Conservation (phyloP, 2,113 vertebrate genomes). For the Oncorhynchus masou region DNA sequence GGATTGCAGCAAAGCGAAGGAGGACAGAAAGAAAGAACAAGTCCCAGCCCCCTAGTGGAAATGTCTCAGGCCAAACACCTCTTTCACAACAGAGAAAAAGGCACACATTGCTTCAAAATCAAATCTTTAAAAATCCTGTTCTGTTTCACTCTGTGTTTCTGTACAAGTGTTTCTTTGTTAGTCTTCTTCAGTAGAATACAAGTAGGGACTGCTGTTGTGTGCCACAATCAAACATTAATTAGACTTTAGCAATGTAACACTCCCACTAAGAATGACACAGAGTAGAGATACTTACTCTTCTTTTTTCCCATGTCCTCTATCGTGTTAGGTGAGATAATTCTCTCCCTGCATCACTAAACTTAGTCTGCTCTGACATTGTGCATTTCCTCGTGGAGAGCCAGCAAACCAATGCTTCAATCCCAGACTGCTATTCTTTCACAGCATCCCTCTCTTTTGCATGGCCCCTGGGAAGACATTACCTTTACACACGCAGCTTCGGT, state of each 20-base stretch:
- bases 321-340: neutral
- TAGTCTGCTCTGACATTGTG: conserved; percentile 24
- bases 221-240: neutral
- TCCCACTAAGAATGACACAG: neutral
- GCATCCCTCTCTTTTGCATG: conserved; percentile 50
- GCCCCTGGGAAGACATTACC: conserved; percentile 89
- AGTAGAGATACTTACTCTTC: neutral
- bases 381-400: conserved; percentile 35
- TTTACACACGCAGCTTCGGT: conserved; percentile 86
- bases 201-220: neutral
- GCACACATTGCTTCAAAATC: neutral
- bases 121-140: neutral
- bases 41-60: conserved; percentile 46
- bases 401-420: conserved; percentile 54
- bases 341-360: conserved; percentile 29
- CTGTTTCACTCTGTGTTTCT: neutral
- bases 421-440: conserved; percentile 46
- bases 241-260: neutral
- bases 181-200: neutral
- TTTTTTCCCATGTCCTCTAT: neutral
- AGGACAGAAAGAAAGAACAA: conserved; percentile 20
- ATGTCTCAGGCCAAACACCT: neutral
- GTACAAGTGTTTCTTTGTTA: neutral
- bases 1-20: conserved; percentile 7
- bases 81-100: neutral